Percentiles rank a stretch among this genome's conserved stretches.
These are phyloP conservation scores for Helicoverpa zea DNA, from an alignment of 1,140 invertebrate genomes.

Conservation along the genomic window DNA sequence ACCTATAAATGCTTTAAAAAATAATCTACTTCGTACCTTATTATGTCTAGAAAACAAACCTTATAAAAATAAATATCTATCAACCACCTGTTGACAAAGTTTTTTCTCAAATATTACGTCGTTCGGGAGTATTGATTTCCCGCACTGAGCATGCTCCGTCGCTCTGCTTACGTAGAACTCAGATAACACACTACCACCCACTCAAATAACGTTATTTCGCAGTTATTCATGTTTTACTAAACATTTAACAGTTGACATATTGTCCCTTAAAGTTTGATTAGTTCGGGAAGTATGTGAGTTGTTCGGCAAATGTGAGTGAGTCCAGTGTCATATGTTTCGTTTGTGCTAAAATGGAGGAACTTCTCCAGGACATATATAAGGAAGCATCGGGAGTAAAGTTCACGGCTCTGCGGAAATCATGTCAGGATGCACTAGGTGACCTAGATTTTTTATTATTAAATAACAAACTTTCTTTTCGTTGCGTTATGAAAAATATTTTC, in stretches of 20 bases:
- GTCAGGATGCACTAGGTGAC: conserved; percentile 93
- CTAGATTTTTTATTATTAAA: not conserved
- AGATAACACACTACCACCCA: conserved; percentile 53
- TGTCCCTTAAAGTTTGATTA: not conserved
- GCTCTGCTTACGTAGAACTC: conserved; percentile 48
- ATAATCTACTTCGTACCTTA: too few relatives aligned
- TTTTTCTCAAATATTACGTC: conserved; percentile 47
- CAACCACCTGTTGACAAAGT: conserved; percentile 53
- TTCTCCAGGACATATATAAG: conserved; percentile 92
- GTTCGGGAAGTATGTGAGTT: conserved; percentile 14
- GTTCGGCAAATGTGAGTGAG: conserved; percentile 22
- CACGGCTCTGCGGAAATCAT: conserved; percentile 90
- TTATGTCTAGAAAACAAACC: too few relatives aligned
- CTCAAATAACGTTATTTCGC: conserved; percentile 49
- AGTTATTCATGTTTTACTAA: conserved; percentile 24
- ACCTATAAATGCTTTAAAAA: too few relatives aligned
- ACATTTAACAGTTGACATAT: not conserved
- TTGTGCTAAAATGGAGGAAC: conserved; percentile 91
- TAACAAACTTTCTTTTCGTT: too few relatives aligned
- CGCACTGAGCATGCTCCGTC: conserved; percentile 58
- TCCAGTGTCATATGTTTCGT: conserved; percentile 55
- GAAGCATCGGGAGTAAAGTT: conserved; percentile 92
- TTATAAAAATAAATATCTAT: not conserved
- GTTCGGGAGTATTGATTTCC: conserved; percentile 57
- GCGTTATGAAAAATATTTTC: not conserved